Evolutionary conservation across 2,797 vertebrate species (phyloP).

Genomic region (Myotis planiceps): DNA sequence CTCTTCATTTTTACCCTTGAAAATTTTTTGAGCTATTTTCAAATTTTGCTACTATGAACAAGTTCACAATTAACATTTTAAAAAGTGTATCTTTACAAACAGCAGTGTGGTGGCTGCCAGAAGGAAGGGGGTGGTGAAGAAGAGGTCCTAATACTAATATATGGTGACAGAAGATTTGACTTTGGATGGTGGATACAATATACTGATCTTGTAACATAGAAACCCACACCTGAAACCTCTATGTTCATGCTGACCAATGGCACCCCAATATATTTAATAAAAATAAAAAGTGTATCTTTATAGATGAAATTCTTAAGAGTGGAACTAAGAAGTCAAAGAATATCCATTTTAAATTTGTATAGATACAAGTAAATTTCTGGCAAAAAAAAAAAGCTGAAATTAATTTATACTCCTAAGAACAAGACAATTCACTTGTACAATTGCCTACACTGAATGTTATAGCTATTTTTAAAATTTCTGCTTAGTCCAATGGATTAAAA

Average conservation of each 20-base stretch:
- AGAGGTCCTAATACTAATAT: too few species aligned
- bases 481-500: neutral
- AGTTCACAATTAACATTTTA: neutral
- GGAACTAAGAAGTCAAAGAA: neutral
- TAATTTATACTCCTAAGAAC: neutral
- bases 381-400: neutral
- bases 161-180: too few species aligned
- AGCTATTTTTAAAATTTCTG: neutral
- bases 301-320: neutral
- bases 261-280: too few species aligned
- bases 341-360: neutral
- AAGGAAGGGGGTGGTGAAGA: too few species aligned
- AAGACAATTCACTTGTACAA: neutral
- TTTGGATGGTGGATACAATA: too few species aligned
- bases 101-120: too few species aligned
- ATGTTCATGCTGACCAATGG: too few species aligned
- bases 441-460: neutral
- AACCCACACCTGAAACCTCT: too few species aligned
- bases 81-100: neutral
- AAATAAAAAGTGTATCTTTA: neutral
- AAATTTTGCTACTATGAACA: slow-evolving; percentile 16
- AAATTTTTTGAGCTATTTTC: neutral
- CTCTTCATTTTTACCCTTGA: slow-evolving; percentile 7
- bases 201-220: too few species aligned
- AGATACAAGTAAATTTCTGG: neutral